Evolutionary conservation across 1,140 invertebrate genomes (phyloP).

Genomic region (Centruroides vittatus): DNA sequence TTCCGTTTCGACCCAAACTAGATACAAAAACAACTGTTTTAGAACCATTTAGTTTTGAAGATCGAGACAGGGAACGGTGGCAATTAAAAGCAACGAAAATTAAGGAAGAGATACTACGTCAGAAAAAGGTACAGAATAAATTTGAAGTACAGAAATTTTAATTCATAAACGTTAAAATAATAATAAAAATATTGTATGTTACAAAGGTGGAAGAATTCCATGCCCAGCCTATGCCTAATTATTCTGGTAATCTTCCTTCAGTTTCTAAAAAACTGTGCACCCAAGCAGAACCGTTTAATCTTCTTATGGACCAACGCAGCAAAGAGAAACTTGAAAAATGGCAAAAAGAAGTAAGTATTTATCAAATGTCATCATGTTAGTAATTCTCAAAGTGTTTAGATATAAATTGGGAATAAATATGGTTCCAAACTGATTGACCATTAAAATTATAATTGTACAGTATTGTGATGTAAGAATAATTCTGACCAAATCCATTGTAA

Average conservation of each 20-base stretch:
- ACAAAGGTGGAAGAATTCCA: conserved; percentile 2
- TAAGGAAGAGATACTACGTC: conserved; percentile 5
- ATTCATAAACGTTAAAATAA: no score
- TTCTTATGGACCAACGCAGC: background rate
- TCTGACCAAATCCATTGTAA: no score
- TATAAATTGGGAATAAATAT: no score
- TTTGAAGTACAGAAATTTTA: background rate
- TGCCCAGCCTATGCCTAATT: conserved; percentile 5
- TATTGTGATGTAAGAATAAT: no score
- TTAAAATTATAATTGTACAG: no score
- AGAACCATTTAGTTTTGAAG: conserved; percentile 14
- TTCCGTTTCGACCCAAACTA: background rate
- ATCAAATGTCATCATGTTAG: no score
- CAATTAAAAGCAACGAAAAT: conserved; percentile 6
- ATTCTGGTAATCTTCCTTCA: background rate
- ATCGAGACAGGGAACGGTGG: conserved; percentile 7
- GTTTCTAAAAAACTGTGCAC: conserved; percentile 5
- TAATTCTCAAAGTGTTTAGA: no score
- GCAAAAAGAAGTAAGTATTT: no score
- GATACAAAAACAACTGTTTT: conserved; percentile 1
- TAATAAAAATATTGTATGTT: background rate
- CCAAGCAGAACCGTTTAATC: conserved; percentile 6
- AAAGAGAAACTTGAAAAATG: no score
- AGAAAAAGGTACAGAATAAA: conserved; percentile 9
- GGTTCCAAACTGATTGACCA: no score